A percentile compares a stretch with the other conserved stretches of the same genome.
Conservation (phyloP, 2,888 invertebrate genomes). For the Drosophila acutilabella region DNA sequence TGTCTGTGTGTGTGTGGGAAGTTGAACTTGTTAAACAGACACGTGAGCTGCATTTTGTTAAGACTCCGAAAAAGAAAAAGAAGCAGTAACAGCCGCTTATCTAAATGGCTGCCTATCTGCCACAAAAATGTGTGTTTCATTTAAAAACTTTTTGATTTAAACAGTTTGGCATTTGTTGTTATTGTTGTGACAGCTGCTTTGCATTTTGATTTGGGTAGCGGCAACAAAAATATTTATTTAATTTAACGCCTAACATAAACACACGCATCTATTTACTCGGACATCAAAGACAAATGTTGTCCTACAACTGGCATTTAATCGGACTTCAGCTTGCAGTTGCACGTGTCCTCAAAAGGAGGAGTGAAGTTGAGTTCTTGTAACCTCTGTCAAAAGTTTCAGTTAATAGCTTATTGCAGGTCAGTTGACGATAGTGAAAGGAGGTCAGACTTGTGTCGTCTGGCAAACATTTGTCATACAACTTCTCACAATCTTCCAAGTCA, state of each 20-base stretch:
- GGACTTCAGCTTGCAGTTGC: slow-evolving; percentile 53
- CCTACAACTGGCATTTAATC: slow-evolving; percentile 55
- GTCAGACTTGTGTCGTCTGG: slow-evolving; percentile 50
- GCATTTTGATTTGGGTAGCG: slow-evolving; percentile 71
- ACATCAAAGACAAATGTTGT: slow-evolving; percentile 65
- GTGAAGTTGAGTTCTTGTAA: not conserved
- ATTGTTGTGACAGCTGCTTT: slow-evolving; percentile 54
- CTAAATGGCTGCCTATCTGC: slow-evolving; percentile 42
- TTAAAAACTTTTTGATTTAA: slow-evolving; percentile 56
- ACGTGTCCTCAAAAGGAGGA: slow-evolving; percentile 35
- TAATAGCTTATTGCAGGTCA: slow-evolving; percentile 2
- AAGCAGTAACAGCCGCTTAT: slow-evolving; percentile 43
- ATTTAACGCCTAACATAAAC: slow-evolving; percentile 46
- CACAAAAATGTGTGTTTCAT: slow-evolving; percentile 37
- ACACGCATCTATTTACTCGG: slow-evolving; percentile 27
- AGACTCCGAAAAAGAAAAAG: slow-evolving; percentile 15
- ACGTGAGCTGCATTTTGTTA: slow-evolving; percentile 45
- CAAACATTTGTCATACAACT: slow-evolving; percentile 62
- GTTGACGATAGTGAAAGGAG: slow-evolving; percentile 1
- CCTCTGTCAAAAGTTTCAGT: slow-evolving; percentile 16
- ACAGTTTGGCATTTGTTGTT: slow-evolving; percentile 32
- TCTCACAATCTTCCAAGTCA: slow-evolving; percentile 30
- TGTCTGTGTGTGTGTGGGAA: slow-evolving; percentile 20
- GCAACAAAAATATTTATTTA: slow-evolving; percentile 70
- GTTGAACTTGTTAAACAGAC: slow-evolving; percentile 26